phyloP scores from a whole-genome alignment of 2,113 vertebrate genomes.

The Hydrolagus affinis region DNA sequence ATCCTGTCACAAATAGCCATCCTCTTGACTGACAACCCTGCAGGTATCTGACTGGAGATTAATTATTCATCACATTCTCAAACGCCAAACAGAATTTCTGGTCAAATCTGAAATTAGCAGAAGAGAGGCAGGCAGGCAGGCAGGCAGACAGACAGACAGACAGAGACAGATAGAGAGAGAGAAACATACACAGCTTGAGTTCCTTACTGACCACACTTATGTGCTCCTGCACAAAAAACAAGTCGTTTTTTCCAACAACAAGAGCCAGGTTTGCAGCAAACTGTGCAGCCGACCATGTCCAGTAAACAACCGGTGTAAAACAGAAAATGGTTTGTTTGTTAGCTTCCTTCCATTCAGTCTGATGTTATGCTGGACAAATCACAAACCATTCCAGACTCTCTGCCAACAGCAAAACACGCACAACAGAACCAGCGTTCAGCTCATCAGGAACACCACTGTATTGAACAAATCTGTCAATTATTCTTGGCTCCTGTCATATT shows the following conservation, averaged over 20 bases:
- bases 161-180: too few relatives aligned
- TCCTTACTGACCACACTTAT: background rate
- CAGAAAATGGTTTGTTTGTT: background rate
- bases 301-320: background rate
- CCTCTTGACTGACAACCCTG: background rate
- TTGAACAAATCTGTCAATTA: background rate
- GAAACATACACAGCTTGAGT: background rate
- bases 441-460: background rate
- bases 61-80: slow-evolving; percentile 7
- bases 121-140: too few relatives aligned
- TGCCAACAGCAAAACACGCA: background rate
- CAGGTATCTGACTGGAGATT: slow-evolving; percentile 1
- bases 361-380: background rate
- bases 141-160: too few relatives aligned
- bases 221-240: background rate
- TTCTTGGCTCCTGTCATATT: background rate
- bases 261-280: background rate
- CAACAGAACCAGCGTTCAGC: background rate
- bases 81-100: slow-evolving; percentile 8
- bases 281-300: background rate
- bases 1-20: background rate
- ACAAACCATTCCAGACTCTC: background rate
- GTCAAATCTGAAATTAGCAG: background rate
- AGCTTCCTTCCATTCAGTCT: background rate
- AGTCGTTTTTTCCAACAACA: background rate